Conservation (phyloP, 2,113 vertebrate genomes). For the Mormyrus iriodes region DNA sequence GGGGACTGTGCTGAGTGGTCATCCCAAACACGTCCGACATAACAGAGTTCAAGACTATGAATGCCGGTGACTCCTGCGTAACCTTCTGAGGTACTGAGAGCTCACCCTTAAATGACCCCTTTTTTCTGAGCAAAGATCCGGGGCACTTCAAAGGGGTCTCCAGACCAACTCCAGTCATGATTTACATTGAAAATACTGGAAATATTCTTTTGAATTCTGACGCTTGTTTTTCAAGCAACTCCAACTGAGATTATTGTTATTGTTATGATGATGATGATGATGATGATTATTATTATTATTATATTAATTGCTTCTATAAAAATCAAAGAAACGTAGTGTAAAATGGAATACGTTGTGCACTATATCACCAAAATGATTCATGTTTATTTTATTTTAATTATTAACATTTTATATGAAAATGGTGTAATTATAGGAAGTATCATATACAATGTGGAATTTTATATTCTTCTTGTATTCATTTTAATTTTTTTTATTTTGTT, state of each 20-base stretch:
- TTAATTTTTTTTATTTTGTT: not conserved
- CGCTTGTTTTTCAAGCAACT: not conserved
- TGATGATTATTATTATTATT: not conserved
- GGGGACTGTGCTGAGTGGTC: slow-evolving; percentile 53
- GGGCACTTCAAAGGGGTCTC: slow-evolving; percentile 54
- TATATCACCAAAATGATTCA: not conserved
- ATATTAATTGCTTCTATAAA: not conserved
- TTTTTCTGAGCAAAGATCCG: slow-evolving; percentile 50
- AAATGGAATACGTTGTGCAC: not conserved
- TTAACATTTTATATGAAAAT: not conserved
- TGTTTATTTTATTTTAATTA: not conserved
- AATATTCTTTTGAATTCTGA: not conserved
- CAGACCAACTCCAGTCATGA: slow-evolving; percentile 43
- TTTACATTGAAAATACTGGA: slow-evolving; percentile 38
- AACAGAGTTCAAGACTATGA: slow-evolving; percentile 59
- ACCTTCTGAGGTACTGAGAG: slow-evolving; percentile 64
- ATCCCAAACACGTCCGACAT: slow-evolving; percentile 51
- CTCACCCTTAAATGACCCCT: slow-evolving; percentile 69
- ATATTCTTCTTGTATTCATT: not conserved
- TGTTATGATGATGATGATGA: not conserved
- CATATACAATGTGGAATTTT: not conserved
- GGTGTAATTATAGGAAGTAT: not conserved
- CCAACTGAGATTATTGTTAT: not conserved
- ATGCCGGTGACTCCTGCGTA: slow-evolving; percentile 68
- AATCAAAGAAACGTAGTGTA: not conserved